A percentile compares a stretch with the other conserved stretches of the same genome.
Evolutionary conservation across 2,888 invertebrate species (phyloP).

Genomic region (Conus canariensis): DNA sequence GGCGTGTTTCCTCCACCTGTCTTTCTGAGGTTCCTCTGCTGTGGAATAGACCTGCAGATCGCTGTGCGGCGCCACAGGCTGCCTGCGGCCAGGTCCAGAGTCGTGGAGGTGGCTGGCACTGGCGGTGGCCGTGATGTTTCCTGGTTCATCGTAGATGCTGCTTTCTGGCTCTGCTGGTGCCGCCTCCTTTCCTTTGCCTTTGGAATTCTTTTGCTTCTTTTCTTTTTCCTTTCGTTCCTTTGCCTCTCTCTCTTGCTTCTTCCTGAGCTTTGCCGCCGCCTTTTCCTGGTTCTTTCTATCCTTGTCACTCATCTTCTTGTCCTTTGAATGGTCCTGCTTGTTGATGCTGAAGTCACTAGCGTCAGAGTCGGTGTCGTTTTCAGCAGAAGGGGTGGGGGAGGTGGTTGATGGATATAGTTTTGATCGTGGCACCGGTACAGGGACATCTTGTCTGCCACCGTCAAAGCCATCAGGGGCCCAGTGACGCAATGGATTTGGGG

Average conservation of each 20-base stretch:
- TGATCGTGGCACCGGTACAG: neutral
- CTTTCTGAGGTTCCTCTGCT: conserved; percentile 46
- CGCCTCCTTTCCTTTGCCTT: conserved; percentile 32
- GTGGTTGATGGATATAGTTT: neutral
- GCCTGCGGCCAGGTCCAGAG: neutral
- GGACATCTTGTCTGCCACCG: neutral
- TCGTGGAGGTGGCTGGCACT: neutral
- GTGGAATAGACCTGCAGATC: conserved; percentile 47
- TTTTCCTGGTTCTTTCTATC: conserved; percentile 43
- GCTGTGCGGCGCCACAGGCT: neutral
- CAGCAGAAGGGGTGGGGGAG: neutral
- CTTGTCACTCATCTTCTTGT: conserved; percentile 46
- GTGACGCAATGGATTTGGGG: neutral
- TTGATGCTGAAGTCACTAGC: neutral
- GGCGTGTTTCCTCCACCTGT: conserved; percentile 57
- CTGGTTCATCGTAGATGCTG: conserved; percentile 45
- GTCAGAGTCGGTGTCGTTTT: neutral
- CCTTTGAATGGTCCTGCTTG: conserved; percentile 30
- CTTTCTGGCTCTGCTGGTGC: neutral
- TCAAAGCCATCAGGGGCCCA: neutral
- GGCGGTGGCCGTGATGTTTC: neutral
- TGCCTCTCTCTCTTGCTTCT: conserved; percentile 37
- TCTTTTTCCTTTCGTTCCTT: conserved; percentile 42
- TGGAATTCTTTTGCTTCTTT: conserved; percentile 40
- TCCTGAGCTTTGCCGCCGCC: conserved; percentile 44